These are phyloP conservation scores for Takifugu bimaculatus DNA, from an alignment of 2,113 vertebrate species.

Conservation along the genomic window DNA sequence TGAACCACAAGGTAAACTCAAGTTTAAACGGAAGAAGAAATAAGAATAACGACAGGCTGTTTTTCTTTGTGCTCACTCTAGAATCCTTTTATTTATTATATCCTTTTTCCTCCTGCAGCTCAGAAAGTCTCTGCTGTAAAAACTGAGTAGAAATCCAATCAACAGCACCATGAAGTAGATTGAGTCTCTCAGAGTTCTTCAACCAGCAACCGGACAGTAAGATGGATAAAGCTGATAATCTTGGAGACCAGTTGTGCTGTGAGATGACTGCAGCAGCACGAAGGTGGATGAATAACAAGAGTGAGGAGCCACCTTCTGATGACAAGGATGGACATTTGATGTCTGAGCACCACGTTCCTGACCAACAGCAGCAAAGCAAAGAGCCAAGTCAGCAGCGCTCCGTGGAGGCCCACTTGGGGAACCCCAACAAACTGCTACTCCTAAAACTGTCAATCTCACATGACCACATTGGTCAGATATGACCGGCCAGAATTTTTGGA, in stretches of 20 bases:
- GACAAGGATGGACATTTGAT: slow-evolving; percentile 17
- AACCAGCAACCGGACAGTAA: slow-evolving; percentile 70
- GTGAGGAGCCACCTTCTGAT: slow-evolving; percentile 29
- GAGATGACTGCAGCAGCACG: slow-evolving; percentile 45
- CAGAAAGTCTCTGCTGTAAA: slow-evolving; percentile 64
- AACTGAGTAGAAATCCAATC: slow-evolving; percentile 65
- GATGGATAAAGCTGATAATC: slow-evolving; percentile 73
- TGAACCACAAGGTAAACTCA: slow-evolving; percentile 61
- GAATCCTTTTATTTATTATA: slow-evolving; percentile 29
- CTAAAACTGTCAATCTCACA: slow-evolving; percentile 1
- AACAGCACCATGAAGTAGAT: slow-evolving; percentile 71
- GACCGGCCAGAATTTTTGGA: background rate
- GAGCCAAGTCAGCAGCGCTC: slow-evolving; percentile 34
- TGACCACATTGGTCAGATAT: slow-evolving; percentile 44
- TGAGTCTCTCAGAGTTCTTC: slow-evolving; percentile 65
- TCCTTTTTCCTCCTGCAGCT: slow-evolving; percentile 34
- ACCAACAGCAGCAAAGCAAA: slow-evolving; percentile 42
- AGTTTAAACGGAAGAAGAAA: background rate
- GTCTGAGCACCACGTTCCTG: slow-evolving; percentile 38
- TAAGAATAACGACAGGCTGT: background rate
- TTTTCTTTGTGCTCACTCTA: background rate
- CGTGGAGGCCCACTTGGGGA: slow-evolving; percentile 62
- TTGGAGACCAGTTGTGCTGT: slow-evolving; percentile 53
- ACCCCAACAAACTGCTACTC: slow-evolving; percentile 26
- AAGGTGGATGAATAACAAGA: slow-evolving; percentile 14